A percentile compares a stretch with the other conserved stretches of the same genome.
Evolutionary conservation across 2,113 vertebrate genomes (phyloP).

Genomic region (Bagarius yarrelli): DNA sequence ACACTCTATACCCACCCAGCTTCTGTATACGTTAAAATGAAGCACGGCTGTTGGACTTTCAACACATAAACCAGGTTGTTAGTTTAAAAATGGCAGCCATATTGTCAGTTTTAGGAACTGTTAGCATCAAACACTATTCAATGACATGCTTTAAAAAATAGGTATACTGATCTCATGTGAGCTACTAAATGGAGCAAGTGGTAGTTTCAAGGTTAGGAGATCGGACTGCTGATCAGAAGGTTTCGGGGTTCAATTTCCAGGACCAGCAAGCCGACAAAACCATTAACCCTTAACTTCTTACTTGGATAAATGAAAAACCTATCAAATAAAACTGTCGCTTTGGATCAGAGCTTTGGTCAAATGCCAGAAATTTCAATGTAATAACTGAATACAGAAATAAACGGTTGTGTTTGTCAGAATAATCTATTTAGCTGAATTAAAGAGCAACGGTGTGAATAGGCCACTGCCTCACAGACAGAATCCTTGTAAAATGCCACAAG

Average conservation of each 20-base stretch:
- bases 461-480: not conserved
- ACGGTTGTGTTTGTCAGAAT: not conserved
- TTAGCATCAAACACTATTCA: conserved; percentile 36
- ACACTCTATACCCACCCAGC: not conserved
- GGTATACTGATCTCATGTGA: conserved; percentile 6
- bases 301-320: too few species aligned
- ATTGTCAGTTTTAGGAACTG: not conserved
- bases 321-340: too few species aligned
- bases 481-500: not conserved
- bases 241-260: too few species aligned
- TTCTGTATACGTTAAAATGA: not conserved
- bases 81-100: not conserved
- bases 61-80: not conserved
- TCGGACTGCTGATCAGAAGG: too few species aligned
- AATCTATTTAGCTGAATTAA: not conserved
- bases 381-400: conserved; percentile 20
- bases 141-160: conserved; percentile 32
- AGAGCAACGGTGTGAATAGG: not conserved
- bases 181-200: not conserved
- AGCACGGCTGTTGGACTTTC: not conserved
- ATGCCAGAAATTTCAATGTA: too few species aligned
- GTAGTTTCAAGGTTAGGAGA: too few species aligned
- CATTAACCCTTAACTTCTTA: too few species aligned
- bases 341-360: too few species aligned
- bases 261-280: too few species aligned